These are phyloP conservation scores for Daphoenositta chrysoptera DNA, from an alignment of 2,113 vertebrate genomes.

Conservation along the genomic window DNA sequence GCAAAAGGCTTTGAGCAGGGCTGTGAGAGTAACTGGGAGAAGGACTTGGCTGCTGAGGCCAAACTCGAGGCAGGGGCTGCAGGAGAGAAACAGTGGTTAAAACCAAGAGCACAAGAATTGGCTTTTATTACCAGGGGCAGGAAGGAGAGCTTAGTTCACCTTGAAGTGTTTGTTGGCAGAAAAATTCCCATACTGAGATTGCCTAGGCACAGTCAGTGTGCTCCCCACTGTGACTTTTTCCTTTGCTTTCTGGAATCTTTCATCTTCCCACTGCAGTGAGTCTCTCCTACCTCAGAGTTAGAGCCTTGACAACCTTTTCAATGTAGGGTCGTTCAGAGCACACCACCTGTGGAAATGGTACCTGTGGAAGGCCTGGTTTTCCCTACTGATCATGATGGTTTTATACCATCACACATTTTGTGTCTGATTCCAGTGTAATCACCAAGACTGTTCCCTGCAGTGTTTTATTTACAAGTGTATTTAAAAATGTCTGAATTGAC, in stretches of 20 bases:
- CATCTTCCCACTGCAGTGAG: not conserved
- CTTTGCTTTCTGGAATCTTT: not conserved
- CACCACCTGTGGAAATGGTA: not conserved
- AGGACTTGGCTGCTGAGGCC: not conserved
- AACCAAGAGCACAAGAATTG: not conserved
- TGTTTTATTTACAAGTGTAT: not conserved
- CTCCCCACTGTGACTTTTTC: not conserved
- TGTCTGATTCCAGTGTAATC: not conserved
- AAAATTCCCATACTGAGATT: not conserved
- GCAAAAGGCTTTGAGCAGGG: not conserved
- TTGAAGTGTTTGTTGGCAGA: not conserved
- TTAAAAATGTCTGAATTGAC: not conserved
- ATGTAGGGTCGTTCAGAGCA: not conserved
- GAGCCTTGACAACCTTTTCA: not conserved
- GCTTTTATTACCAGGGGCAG: not conserved
- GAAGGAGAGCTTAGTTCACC: not conserved
- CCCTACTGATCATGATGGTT: not conserved
- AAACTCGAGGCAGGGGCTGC: accelerated
- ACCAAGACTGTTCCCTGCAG: not conserved
- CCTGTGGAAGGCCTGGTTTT: not conserved
- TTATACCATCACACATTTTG: not conserved
- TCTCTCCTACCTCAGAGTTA: not conserved
- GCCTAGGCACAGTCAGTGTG: not conserved
- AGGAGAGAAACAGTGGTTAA: not conserved
- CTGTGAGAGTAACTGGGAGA: not conserved